phyloP scores from a whole-genome alignment of 1,140 invertebrate genomes.

The Drosophila sp. region DNA sequence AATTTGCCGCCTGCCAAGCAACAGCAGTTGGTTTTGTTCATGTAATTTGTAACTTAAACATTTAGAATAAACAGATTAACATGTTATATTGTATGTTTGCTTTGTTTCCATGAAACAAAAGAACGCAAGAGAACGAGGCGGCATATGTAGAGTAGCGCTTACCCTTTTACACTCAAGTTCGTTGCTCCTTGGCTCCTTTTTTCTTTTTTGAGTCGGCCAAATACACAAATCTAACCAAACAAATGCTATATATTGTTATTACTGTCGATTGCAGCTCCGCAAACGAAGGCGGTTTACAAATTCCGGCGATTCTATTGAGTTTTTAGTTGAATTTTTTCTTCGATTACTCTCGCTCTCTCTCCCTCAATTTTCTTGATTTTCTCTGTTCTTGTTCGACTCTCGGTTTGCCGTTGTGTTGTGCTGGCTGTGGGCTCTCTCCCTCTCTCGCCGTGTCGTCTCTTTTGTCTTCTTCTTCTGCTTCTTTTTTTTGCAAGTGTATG shows the following conservation, averaged over 20 bases:
- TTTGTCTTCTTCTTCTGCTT: constrained; percentile 40
- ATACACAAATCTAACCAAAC: constrained; percentile 52
- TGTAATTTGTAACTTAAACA: constrained; percentile 14
- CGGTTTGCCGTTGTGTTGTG: constrained; percentile 62
- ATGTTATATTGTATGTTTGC: constrained; percentile 1
- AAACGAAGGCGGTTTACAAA: constrained; percentile 31
- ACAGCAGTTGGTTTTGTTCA: constrained; percentile 3
- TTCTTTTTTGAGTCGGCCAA: constrained; percentile 73
- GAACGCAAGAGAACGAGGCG: constrained; percentile 14
- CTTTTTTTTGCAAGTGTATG: constrained; percentile 73
- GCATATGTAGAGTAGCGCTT: constrained; percentile 62
- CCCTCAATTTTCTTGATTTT: constrained; percentile 15
- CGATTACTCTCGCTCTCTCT: constrained; percentile 41
- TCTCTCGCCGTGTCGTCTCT: constrained; percentile 54
- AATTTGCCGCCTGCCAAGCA: not conserved
- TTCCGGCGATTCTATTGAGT: constrained; percentile 38
- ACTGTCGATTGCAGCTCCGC: constrained; percentile 10
- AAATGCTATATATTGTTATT: constrained; percentile 34
- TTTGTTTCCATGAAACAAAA: constrained; percentile 16
- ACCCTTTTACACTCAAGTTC: constrained; percentile 75
- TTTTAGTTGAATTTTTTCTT: constrained; percentile 38
- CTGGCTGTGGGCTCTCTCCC: constrained; percentile 53
- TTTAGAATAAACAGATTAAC: not conserved
- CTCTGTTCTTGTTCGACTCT: constrained; percentile 27
- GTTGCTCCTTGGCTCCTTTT: constrained; percentile 77